Percentiles rank a stretch among this genome's conserved stretches.
These are phyloP conservation scores for Cotesia congregata DNA, from an alignment of 2,888 invertebrate species.

Conservation along the genomic window DNA sequence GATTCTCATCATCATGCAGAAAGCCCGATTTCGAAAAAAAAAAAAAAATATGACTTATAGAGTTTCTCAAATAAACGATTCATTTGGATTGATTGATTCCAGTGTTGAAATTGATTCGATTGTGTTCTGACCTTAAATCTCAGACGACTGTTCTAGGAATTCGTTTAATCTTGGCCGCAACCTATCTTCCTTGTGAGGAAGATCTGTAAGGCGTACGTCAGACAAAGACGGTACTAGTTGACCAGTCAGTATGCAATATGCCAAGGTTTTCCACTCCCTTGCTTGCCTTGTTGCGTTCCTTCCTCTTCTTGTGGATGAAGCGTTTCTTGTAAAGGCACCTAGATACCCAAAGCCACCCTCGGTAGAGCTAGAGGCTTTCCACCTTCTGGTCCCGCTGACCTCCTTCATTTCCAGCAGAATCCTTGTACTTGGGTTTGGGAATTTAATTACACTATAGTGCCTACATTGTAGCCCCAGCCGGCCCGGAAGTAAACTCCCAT, in stretches of 20 bases:
- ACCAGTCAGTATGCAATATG: constrained; percentile 70
- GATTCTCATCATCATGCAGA: neutral
- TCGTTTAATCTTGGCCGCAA: constrained; percentile 59
- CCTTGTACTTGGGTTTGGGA: constrained; percentile 70
- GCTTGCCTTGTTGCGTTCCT: constrained; percentile 43
- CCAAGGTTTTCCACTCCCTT: constrained; percentile 60
- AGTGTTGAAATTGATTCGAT: constrained; percentile 32
- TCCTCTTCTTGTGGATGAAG: constrained; percentile 21
- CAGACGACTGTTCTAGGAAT: constrained; percentile 52
- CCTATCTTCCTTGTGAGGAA: constrained; percentile 52
- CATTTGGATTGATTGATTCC: constrained; percentile 23
- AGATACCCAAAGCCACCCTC: constrained; percentile 34
- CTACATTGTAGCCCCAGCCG: constrained; percentile 70
- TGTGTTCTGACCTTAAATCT: constrained; percentile 37
- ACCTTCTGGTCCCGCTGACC: constrained; percentile 45
- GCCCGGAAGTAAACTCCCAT: constrained; percentile 71
- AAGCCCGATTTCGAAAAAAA: too few species aligned
- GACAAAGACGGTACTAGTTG: constrained; percentile 45
- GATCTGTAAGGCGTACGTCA: neutral
- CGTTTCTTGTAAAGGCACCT: constrained; percentile 41
- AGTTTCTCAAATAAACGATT: too few species aligned
- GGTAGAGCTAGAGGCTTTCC: constrained; percentile 9
- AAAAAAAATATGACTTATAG: too few species aligned
- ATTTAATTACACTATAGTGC: constrained; percentile 71
- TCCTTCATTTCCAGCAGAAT: constrained; percentile 55